Evolutionary conservation across 2,888 invertebrate genomes (phyloP), one percentile per base, ranked within the genome.

Genomic region (Holacanthella duospinosa): DNA sequence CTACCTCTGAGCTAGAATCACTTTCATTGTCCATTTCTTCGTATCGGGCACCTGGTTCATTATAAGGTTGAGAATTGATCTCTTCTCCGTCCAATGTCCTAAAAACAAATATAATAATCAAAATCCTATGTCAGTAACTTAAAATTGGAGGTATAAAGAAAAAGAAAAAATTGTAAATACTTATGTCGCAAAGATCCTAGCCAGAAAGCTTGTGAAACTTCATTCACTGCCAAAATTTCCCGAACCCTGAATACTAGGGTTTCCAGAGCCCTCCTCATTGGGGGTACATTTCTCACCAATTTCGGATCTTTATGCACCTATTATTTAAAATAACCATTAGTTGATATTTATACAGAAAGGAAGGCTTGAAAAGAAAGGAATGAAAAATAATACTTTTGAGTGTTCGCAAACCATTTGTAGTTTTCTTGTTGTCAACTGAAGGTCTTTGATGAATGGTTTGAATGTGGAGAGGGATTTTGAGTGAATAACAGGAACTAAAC

Each of bases 301-400:
- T 55, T 25, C 2, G 43, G 29, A 21, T 66, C 62, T 63, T 60
- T 62, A 4, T 25, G 3, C 2, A 63, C 66, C 66, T 66, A 53
- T 12, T 43, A 6, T 19, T 2, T 12, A 16, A 36, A 43, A 28
- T 24, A 43, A 26, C 2, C 26, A 43, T 24, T 24, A 59, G 12
- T 43, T 43, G 24, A n/a, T 9, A 21, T 9, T 24, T 21, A 21
- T 2, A 36, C 12, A 12, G 2, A n/a, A 44, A 36, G 43, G 12
- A n/a, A n/a, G n/a, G n/a, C n/a, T n/a, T n/a, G n/a, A n/a, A n/a
- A n/a, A n/a, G n/a, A n/a, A n/a, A n/a, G n/a, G n/a, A n/a, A n/a
- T n/a, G n/a, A n/a, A n/a, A n/a, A n/a, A n/a, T n/a, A n/a, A n/a
- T 64, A 68, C 68, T 62, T 68, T 70, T 16, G 69, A 65, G 59